phyloP scores from a whole-genome alignment of 2,888 invertebrate genomes.

The Omphaloscelis lunosa region DNA sequence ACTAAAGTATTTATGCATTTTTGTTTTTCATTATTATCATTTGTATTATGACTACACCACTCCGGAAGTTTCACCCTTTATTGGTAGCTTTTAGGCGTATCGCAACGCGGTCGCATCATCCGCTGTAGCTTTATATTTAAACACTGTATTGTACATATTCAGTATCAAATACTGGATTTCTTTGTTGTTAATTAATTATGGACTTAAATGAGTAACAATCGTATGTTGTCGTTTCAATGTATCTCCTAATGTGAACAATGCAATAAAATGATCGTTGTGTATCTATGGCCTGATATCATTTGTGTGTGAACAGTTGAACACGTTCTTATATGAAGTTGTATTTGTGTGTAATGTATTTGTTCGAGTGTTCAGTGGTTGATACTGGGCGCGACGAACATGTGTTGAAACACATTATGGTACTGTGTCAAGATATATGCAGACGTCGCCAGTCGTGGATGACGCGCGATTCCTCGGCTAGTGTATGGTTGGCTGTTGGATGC shows the following conservation, averaged over 20 bases:
- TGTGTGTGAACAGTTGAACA: slow-evolving; percentile 35
- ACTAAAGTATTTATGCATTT: slow-evolving; percentile 84
- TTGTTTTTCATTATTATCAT: slow-evolving; percentile 72
- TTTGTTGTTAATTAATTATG: slow-evolving; percentile 58
- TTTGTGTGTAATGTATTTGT: slow-evolving; percentile 49
- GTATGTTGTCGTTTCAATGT: slow-evolving; percentile 57
- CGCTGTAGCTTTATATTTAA: slow-evolving; percentile 56
- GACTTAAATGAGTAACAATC: slow-evolving; percentile 55
- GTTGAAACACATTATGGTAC: slow-evolving; percentile 15
- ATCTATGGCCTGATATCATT: slow-evolving; percentile 54
- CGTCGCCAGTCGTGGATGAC: not conserved
- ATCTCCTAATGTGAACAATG: slow-evolving; percentile 62
- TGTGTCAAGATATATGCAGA: slow-evolving; percentile 4
- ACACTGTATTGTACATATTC: slow-evolving; percentile 53
- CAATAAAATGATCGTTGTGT: slow-evolving; percentile 60
- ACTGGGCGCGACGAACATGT: slow-evolving; percentile 30
- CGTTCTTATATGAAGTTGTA: slow-evolving; percentile 40
- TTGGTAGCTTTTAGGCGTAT: slow-evolving; percentile 77
- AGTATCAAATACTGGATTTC: slow-evolving; percentile 59
- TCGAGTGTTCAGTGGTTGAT: slow-evolving; percentile 52
- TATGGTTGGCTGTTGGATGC: slow-evolving; percentile 3
- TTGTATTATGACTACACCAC: slow-evolving; percentile 73
- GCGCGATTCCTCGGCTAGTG: not conserved
- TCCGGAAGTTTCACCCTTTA: slow-evolving; percentile 79
- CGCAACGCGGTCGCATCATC: slow-evolving; percentile 67